These are phyloP conservation scores for Drosophila anomelani DNA, from an alignment of 2,888 invertebrate genomes.

Conservation along the genomic window DNA sequence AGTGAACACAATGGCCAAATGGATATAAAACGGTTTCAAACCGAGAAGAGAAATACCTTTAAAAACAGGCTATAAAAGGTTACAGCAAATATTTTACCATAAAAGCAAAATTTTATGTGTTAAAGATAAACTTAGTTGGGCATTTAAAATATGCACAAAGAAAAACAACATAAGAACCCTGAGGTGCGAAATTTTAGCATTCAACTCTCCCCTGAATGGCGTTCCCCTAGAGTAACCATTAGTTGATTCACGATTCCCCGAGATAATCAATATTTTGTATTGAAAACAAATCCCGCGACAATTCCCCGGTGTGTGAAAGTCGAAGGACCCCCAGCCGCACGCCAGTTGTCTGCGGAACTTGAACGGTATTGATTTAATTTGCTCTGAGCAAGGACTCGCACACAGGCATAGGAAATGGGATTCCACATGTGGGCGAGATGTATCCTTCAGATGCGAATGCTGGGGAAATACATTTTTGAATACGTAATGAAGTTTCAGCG, in stretches of 20 bases:
- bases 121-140: neutral
- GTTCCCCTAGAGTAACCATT: conserved; percentile 28
- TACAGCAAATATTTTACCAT: no score
- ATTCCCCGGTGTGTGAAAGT: conserved; percentile 41
- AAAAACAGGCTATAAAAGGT: neutral
- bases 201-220: neutral
- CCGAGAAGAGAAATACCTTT: neutral
- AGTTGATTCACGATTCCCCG: conserved; percentile 37
- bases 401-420: conserved; percentile 32
- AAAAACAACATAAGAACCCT: neutral
- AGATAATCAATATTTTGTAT: conserved; percentile 46
- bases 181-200: neutral
- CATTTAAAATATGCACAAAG: neutral
- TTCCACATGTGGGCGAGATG: conserved; percentile 10
- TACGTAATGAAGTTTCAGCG: conserved; percentile 68
- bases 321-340: conserved; percentile 21
- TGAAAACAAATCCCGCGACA: conserved; percentile 50
- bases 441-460: conserved; percentile 46
- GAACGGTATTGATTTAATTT: conserved; percentile 70
- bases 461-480: conserved; percentile 65
- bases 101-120: neutral
- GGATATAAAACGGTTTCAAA: neutral
- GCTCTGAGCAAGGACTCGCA: conserved; percentile 14
- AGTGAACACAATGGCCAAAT: conserved; percentile 52
- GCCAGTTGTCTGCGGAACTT: conserved; percentile 41